A percentile compares a stretch with the other conserved stretches of the same genome.
phyloP scores from a whole-genome alignment of 2,888 invertebrate genomes.

The Chorisops tibialis region DNA sequence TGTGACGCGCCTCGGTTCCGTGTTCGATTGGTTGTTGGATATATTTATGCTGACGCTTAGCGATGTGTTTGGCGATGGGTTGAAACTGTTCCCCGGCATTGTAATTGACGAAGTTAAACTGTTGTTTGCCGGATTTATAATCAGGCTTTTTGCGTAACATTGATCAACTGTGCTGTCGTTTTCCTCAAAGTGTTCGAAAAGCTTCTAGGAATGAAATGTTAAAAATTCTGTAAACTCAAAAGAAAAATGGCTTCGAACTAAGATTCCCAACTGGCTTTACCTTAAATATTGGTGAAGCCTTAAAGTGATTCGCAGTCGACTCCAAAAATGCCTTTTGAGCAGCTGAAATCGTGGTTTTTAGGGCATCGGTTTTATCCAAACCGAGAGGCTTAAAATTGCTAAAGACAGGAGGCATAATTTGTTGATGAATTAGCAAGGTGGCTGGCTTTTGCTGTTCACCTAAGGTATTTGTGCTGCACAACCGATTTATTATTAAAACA shows the following conservation, averaged over 20 bases:
- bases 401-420: constrained; percentile 74
- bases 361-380: constrained; percentile 58
- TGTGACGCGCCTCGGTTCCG: not conserved
- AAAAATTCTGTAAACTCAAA: too few species aligned
- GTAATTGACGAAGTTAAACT: not conserved
- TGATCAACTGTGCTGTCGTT: constrained; percentile 65
- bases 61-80: not conserved
- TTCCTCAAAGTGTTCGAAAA: constrained; percentile 86
- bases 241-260: too few species aligned
- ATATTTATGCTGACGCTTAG: not conserved
- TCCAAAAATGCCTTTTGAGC: constrained; percentile 67
- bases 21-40: not conserved
- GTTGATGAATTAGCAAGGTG: constrained; percentile 61
- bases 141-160: constrained; percentile 69
- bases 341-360: constrained; percentile 68
- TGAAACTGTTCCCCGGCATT: constrained; percentile 29
- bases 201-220: constrained; percentile 54
- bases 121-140: constrained; percentile 59
- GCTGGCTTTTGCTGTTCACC: constrained; percentile 45
- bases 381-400: constrained; percentile 62
- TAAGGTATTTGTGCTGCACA: constrained; percentile 35
- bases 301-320: constrained; percentile 53
- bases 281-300: constrained; percentile 60
- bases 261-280: constrained; percentile 46
- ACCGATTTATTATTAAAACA: not conserved